These are phyloP conservation scores for Ceuthmochares aereus DNA, from an alignment of 2,113 vertebrate genomes.

Conservation along the genomic window DNA sequence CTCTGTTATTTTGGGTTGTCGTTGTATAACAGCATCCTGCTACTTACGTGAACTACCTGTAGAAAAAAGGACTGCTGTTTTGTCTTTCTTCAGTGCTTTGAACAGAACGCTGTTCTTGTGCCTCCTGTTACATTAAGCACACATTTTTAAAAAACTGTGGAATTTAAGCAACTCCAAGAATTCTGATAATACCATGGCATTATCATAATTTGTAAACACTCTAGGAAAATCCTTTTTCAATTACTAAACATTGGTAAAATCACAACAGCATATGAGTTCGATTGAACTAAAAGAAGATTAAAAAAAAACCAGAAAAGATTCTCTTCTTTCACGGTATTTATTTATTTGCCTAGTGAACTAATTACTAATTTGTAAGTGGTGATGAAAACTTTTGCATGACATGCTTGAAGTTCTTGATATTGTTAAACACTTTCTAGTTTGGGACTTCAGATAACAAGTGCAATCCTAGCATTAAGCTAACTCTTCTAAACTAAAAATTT, in stretches of 20 bases:
- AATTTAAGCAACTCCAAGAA: neutral
- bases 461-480: neutral
- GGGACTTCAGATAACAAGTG: neutral
- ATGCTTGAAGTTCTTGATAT: neutral
- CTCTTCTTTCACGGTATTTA: neutral
- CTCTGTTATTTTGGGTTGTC: neutral
- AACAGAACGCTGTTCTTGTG: neutral
- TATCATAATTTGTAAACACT: neutral
- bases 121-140: neutral
- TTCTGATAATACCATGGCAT: neutral
- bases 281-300: neutral
- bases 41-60: neutral
- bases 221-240: neutral
- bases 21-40: neutral
- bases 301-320: too few relatives aligned
- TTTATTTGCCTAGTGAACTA: neutral
- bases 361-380: neutral
- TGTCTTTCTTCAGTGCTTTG: neutral
- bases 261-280: neutral
- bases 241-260: neutral
- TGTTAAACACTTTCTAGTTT: neutral
- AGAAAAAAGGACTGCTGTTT: neutral
- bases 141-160: accelerated
- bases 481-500: neutral
- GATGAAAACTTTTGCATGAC: neutral